Conservation (phyloP, 2,113 vertebrate genomes). For the Bufo bufo region DNA sequence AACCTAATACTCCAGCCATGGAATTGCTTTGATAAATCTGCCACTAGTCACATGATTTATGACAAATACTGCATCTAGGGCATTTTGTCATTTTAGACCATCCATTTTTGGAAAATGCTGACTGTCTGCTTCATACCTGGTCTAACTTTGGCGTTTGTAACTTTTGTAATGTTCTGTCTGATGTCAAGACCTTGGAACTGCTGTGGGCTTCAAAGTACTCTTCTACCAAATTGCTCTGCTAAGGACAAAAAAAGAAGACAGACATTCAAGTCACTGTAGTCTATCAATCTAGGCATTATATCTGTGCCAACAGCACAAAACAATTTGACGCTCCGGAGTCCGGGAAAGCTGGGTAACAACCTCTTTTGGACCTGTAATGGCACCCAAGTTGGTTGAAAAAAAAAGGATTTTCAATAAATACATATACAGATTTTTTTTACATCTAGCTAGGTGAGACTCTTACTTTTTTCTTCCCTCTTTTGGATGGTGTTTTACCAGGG, state of each 20-base stretch:
- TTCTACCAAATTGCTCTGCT: conserved; percentile 83
- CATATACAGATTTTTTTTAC: too few species aligned
- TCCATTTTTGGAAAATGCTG: neutral
- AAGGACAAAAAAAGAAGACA: neutral
- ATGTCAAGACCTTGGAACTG: conserved; percentile 92
- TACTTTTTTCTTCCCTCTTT: conserved; percentile 74
- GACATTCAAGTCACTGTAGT: neutral
- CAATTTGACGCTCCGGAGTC: neutral
- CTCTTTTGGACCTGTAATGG: too few species aligned
- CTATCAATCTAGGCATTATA: neutral
- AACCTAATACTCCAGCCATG: neutral
- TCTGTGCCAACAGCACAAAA: neutral
- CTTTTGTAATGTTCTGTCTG: conserved; percentile 90
- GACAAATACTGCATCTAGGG: neutral
- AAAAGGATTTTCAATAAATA: too few species aligned
- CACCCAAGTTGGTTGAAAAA: too few species aligned
- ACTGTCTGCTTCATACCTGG: conserved; percentile 74
- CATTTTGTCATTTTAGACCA: too few species aligned
- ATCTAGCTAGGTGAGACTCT: conserved; percentile 26
- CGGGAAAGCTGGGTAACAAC: too few species aligned
- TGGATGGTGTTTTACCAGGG: conserved; percentile 73
- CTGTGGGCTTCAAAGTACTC: conserved; percentile 98
- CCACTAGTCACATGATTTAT: neutral
- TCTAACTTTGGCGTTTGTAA: conserved; percentile 83
- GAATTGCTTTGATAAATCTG: neutral